Evolutionary conservation across 2,797 vertebrate species (phyloP), one percentile per base, ranked within the genome.

Genomic region (Loris lydekkerianus): DNA sequence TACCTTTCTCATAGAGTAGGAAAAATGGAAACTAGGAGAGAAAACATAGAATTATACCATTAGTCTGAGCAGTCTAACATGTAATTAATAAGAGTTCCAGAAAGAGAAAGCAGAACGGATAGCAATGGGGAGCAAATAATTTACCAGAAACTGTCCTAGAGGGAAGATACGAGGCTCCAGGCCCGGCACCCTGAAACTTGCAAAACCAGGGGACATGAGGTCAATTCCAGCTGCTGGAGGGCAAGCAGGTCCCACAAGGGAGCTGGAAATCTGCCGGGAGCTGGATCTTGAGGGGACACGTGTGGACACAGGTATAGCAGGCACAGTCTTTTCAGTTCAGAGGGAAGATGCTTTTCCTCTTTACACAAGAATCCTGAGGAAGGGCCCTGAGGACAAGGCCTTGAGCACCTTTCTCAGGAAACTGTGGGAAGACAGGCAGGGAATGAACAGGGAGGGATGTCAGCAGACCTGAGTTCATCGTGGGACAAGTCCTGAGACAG

Each of bases 111-210:
- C 14, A 4, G 86, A 29, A 49, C 0, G 10, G 53, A 61, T 18
- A 67, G 40, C 5, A 7, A n/a, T 1, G 7, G 5, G 31, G 6
- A 72, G 65, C 40, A 72, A 37, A 37, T 31, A 0, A 37, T 9
- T 56, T 20, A 23, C 23, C 63, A 70, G 91, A 15, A 69, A 92
- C n/a, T 15, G 25, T 49, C 53, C 65, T 37, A 31, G 29, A 31
- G 29, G 23, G 5, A 34, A 65, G 31, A 34, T 0, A 0, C 1
- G 29, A 15, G 29, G 46, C 49, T 92, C 61, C 72, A 43, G 46
- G 70, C 1, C 0, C 1, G 1, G 63, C 37, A 4, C 3, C 0
- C 5, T 34, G 63, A 76, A 29, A 49, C 46, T 49, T 76, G 43
- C 18, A 15, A 70, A 67, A n/a, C 10, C 4, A 10, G n/a, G 67